These are phyloP conservation scores for Andrena marginata DNA, from an alignment of 2,888 invertebrate species.

Conservation along the genomic window DNA sequence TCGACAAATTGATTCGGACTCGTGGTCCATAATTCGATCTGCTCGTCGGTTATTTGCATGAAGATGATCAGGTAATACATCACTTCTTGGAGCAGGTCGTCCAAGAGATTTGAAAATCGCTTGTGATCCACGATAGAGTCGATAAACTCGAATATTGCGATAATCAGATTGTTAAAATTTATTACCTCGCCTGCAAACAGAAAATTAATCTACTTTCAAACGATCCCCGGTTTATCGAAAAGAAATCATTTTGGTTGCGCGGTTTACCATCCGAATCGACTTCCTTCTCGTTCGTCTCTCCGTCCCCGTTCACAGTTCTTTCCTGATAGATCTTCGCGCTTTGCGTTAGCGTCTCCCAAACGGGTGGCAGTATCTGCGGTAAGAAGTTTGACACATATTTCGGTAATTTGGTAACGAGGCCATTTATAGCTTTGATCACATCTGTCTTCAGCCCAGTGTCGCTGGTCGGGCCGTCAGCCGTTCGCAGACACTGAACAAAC, in stretches of 20 bases:
- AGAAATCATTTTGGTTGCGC: neutral
- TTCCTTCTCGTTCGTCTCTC: constrained; percentile 86
- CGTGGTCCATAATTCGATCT: constrained; percentile 88
- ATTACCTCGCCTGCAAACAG: constrained; percentile 86
- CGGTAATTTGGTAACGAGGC: constrained; percentile 88
- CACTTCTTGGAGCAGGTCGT: constrained; percentile 88
- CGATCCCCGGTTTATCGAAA: neutral
- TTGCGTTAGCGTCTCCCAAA: constrained; percentile 90
- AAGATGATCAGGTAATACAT: constrained; percentile 89
- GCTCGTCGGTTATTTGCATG: constrained; percentile 90
- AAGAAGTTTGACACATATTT: constrained; percentile 88
- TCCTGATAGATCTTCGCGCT: constrained; percentile 89
- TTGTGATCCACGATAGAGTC: constrained; percentile 87
- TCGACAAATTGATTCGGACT: constrained; percentile 90
- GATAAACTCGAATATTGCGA: constrained; percentile 90
- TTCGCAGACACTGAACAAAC: constrained; percentile 87
- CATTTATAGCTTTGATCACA: constrained; percentile 88
- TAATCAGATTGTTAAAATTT: constrained; percentile 88
- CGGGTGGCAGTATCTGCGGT: constrained; percentile 88
- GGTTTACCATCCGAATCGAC: constrained; percentile 88
- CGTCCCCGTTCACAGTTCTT: constrained; percentile 88
- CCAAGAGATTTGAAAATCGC: constrained; percentile 87
- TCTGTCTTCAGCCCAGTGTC: constrained; percentile 89
- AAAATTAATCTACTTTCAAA: neutral
- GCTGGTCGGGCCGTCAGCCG: constrained; percentile 86